Evolutionary conservation across 2,113 vertebrate genomes (phyloP), one percentile per base, ranked within the genome.

Genomic region (Progne subis): DNA sequence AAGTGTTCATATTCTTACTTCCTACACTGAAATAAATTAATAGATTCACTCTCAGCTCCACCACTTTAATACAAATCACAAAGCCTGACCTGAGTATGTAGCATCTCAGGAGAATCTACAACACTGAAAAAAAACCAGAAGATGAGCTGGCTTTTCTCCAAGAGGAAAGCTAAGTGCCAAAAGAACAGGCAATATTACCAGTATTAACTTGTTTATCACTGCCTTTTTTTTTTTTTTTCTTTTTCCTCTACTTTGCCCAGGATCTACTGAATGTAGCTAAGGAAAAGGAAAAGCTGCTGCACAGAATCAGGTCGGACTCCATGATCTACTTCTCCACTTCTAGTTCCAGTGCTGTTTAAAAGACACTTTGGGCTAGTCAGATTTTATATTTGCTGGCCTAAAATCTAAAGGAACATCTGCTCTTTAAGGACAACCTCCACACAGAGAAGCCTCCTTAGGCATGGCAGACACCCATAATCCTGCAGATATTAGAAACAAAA

Each of bases 141-240:
- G 55, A 91, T 72, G 32, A 81, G 50, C 43, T 95, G 93, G 78
- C 84, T 94, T 87, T 77, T 67, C 44, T 95, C 93, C 95, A 94
- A 93, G 75, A 88, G 13, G 43, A 74, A 89, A 85, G 61, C 6
- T 85, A 74, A 77, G 34, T 80, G 71, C 75, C 91, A 90, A 65
- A 95, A 94, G 46, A 94, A 87, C 63, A 91, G 61, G 79, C 61
- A 82, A 57, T 61, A 95, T 85, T 91, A 87, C 67, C 75, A 80
- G 37, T 75, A 93, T 91, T 82, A 92, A 82, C 57, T 77, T 55
- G 47, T 90, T 90, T 76, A 80, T 37, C 9, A 9, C 37, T 37
- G 37, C 37, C 8, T 37, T 37, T 37, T 37, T 80, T 77, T 32
- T 52, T 32, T 50, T 24, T 34, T 34, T 55, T 29, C 74, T 43